These are phyloP conservation scores for Phylloscopus trochiloides DNA, from an alignment of 2,113 vertebrate genomes.

Conservation along the genomic window DNA sequence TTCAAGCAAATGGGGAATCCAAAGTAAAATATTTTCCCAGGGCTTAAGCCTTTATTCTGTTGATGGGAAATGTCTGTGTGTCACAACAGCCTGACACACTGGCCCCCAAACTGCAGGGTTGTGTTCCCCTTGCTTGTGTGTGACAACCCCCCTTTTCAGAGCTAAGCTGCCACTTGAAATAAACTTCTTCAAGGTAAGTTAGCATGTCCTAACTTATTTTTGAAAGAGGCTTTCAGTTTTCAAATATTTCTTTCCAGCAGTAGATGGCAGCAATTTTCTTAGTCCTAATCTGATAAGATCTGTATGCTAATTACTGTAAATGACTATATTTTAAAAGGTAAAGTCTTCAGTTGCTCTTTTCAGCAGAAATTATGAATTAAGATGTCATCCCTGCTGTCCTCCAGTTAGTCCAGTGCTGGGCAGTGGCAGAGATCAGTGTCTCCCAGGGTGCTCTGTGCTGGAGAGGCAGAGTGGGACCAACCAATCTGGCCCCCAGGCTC, in stretches of 20 bases:
- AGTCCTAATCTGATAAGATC: neutral
- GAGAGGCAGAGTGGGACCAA: rapidly evolving
- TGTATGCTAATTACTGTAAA: neutral
- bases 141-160: neutral
- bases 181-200: neutral
- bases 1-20: neutral
- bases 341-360: neutral
- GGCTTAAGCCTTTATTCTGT: neutral
- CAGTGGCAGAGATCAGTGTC: neutral
- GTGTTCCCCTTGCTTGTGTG: neutral
- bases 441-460: neutral
- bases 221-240: neutral
- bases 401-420: neutral
- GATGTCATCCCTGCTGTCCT: neutral
- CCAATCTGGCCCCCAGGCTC: rapidly evolving
- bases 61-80: neutral
- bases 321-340: neutral
- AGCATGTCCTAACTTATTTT: neutral
- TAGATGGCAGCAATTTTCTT: slow-evolving; percentile 72
- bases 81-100: neutral
- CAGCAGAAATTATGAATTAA: neutral
- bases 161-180: neutral
- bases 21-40: neutral
- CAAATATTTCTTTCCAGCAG: slow-evolving; percentile 51
- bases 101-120: neutral